Evolutionary conservation across 2,888 invertebrate species (phyloP).

Genomic region (Syrphus vitripennis): DNA sequence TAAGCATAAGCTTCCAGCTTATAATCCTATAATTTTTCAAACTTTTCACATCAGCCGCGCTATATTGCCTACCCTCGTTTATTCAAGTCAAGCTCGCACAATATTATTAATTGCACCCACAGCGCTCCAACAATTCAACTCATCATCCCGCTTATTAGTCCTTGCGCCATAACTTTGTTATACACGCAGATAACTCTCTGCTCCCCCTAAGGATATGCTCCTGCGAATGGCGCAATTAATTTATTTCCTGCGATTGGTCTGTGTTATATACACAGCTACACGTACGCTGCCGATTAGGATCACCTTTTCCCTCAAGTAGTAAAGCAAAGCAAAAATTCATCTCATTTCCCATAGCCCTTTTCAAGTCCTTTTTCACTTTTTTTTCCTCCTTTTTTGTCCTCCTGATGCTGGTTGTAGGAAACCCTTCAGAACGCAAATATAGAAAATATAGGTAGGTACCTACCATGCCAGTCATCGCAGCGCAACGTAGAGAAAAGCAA

Average conservation of each 20-base stretch:
- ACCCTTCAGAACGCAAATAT: not conserved
- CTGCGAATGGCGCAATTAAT: constrained; percentile 57
- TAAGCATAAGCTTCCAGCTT: not conserved
- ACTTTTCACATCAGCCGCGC: not conserved
- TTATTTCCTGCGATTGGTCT: constrained; percentile 50
- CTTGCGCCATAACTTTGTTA: not conserved
- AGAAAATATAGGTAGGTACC: not conserved
- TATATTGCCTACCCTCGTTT: constrained; percentile 23
- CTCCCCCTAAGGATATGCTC: not conserved
- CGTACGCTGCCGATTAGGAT: not conserved
- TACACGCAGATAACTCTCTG: not conserved
- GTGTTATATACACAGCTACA: constrained; percentile 22
- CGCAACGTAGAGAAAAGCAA: not conserved
- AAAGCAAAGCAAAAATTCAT: too few species aligned
- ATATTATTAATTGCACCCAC: constrained; percentile 34
- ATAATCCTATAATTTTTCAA: not conserved
- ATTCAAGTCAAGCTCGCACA: not conserved
- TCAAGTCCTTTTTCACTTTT: not conserved
- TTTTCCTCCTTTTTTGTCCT: too few species aligned
- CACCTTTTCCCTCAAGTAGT: not conserved
- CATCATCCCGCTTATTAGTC: constrained; percentile 6
- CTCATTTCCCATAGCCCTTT: constrained; percentile 11
- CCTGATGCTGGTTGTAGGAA: not conserved
- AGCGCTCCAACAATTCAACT: constrained; percentile 6
- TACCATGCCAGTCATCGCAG: not conserved